Evolutionary conservation across 2,888 invertebrate genomes (phyloP).

Genomic region (Diarsia rubi): DNA sequence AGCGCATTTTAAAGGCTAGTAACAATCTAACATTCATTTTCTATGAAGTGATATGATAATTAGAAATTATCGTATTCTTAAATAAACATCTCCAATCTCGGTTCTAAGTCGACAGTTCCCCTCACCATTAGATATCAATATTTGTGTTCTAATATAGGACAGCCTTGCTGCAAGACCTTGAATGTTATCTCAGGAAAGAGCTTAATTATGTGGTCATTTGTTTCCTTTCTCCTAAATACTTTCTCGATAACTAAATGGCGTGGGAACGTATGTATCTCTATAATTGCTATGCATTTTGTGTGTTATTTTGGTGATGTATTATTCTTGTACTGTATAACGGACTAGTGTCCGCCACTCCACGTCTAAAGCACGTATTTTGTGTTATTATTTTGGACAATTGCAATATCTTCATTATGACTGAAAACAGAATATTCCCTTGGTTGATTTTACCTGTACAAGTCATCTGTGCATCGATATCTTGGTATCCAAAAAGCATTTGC

Average conservation of each 20-base stretch:
- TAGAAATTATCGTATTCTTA: slow-evolving; percentile 56
- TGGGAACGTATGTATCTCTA: slow-evolving; percentile 26
- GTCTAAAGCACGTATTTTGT: too few relatives aligned
- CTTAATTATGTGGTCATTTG: slow-evolving; percentile 20
- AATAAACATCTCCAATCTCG: slow-evolving; percentile 33
- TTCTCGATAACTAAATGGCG: slow-evolving; percentile 13
- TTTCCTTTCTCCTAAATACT: slow-evolving; percentile 34
- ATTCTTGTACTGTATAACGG: too few relatives aligned
- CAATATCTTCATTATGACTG: not conserved
- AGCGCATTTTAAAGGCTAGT: slow-evolving; percentile 14
- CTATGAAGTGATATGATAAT: slow-evolving; percentile 54
- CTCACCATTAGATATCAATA: slow-evolving; percentile 46
- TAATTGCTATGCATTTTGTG: too few relatives aligned
- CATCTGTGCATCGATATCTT: not conserved
- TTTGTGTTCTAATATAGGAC: slow-evolving; percentile 45
- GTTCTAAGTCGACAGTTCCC: slow-evolving; percentile 31
- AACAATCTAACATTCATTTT: slow-evolving; percentile 31
- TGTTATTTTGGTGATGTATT: not conserved
- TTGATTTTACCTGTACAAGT: not conserved
- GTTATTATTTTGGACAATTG: not conserved
- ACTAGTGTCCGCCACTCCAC: too few relatives aligned
- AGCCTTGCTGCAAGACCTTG: slow-evolving; percentile 46
- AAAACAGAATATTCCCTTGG: not conserved
- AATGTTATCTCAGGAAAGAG: slow-evolving; percentile 31
- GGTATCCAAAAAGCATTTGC: not conserved